phyloP scores from a whole-genome alignment of 2,888 invertebrate species.

The Sarcophaga variegata region DNA sequence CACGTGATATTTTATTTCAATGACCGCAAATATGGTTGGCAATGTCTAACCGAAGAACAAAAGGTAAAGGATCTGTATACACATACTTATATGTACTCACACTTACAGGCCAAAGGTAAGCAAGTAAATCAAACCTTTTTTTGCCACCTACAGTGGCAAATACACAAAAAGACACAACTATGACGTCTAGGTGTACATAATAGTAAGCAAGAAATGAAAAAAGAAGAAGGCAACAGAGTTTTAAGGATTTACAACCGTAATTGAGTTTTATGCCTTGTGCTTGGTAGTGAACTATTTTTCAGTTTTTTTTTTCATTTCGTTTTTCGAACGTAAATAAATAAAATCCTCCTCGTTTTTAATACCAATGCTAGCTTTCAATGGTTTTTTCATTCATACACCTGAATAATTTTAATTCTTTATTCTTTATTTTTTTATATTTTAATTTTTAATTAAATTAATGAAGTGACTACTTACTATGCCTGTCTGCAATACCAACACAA shows the following conservation, averaged over 20 bases:
- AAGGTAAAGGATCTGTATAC: neutral
- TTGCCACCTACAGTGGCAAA: conserved; percentile 1
- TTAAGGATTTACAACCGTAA: neutral
- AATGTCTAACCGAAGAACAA: conserved; percentile 34
- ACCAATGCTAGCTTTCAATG: too few species aligned
- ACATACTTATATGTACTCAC: neutral
- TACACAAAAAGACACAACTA: conserved; percentile 7
- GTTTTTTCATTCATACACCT: neutral
- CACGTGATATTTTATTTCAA: conserved; percentile 79
- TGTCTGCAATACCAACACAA: conserved; percentile 19
- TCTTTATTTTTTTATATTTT: conserved; percentile 9
- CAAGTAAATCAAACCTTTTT: conserved; percentile 8
- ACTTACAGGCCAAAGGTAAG: neutral
- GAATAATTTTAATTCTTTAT: conserved; percentile 27
- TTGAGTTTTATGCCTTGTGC: neutral
- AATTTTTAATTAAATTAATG: conserved; percentile 53
- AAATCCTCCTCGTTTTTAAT: conserved; percentile 23
- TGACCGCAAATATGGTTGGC: conserved; percentile 73
- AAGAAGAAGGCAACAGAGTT: neutral
- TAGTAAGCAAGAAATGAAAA: neutral
- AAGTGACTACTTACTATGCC: conserved; percentile 20
- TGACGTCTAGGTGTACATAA: neutral
- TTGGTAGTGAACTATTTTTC: neutral
- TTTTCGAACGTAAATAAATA: conserved; percentile 7
- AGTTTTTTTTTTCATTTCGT: conserved; percentile 1